Evolutionary conservation across 2,888 invertebrate genomes (phyloP).

Genomic region (Drosophila bunnanda): DNA sequence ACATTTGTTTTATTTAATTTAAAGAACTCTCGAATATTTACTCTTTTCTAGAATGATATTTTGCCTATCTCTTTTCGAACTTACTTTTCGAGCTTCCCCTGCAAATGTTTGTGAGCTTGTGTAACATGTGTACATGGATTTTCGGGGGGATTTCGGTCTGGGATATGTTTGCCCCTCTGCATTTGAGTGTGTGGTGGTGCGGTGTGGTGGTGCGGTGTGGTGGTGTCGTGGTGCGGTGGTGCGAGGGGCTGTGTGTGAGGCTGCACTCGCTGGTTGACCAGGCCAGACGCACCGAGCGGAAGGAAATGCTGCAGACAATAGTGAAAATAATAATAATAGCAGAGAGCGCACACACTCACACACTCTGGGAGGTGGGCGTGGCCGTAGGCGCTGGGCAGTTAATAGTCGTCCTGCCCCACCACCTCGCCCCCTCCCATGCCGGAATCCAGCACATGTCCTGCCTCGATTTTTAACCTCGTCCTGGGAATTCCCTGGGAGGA

Average conservation of each 20-base stretch:
- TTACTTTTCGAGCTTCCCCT: constrained; percentile 13
- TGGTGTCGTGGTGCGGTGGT: constrained; percentile 16
- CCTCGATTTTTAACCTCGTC: constrained; percentile 2
- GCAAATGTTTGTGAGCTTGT: constrained; percentile 34
- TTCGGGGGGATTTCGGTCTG: constrained; percentile 30
- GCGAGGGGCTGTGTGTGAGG: constrained; percentile 18
- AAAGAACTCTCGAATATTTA: background rate
- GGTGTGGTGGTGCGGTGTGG: constrained; percentile 22
- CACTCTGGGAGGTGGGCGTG: constrained; percentile 27
- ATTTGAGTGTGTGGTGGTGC: constrained; percentile 4
- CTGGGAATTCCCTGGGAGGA: constrained; percentile 14
- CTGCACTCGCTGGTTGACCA: constrained; percentile 49
- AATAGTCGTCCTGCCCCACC: constrained; percentile 27
- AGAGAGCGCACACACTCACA: constrained; percentile 15
- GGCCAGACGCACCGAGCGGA: constrained; percentile 40
- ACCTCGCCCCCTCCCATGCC: background rate
- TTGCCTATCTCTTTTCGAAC: background rate
- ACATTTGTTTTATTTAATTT: background rate
- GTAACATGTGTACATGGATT: constrained; percentile 42
- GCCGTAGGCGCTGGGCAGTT: constrained; percentile 38
- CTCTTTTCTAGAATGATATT: background rate
- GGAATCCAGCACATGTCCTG: constrained; percentile 26
- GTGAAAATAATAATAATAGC: constrained; percentile 58
- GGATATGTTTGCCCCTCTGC: constrained; percentile 22
- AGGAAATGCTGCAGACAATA: constrained; percentile 59